phyloP scores from a whole-genome alignment of 2,113 vertebrate species.

The Willisornis vidua region DNA sequence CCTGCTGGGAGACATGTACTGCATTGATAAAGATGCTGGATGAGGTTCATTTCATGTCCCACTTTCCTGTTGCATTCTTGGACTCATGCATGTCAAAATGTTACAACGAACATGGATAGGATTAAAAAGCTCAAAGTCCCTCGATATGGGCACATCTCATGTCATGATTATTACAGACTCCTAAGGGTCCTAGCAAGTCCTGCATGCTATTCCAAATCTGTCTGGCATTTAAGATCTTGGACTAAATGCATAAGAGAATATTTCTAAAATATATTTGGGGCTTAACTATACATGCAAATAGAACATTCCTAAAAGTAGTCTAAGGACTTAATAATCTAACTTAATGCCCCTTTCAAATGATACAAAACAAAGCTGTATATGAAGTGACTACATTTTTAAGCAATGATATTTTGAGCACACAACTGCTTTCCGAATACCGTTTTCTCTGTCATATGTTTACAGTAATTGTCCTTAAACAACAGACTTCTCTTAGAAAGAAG shows the following conservation, averaged over 20 bases:
- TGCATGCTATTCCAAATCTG: background rate
- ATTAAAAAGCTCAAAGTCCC: constrained; percentile 24
- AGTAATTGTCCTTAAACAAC: constrained; percentile 38
- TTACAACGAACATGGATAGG: background rate
- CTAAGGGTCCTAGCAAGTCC: background rate
- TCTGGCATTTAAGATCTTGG: background rate
- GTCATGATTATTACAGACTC: constrained; percentile 23
- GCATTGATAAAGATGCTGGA: constrained; percentile 62
- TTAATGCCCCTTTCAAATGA: background rate
- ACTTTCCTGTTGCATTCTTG: constrained; percentile 8
- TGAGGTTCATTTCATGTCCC: constrained; percentile 51
- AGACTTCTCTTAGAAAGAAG: constrained; percentile 42
- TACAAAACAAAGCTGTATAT: background rate
- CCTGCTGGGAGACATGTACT: constrained; percentile 38
- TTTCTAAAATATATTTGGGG: background rate
- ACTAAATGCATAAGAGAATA: background rate
- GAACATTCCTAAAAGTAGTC: background rate
- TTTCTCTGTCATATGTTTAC: constrained; percentile 42
- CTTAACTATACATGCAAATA: background rate
- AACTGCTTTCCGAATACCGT: background rate
- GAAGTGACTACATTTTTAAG: background rate
- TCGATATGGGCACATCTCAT: background rate
- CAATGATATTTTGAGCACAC: constrained; percentile 5
- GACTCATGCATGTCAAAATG: constrained; percentile 13
- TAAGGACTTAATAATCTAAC: background rate